Base-by-base conservation (phyloP, 1,140 invertebrate species). In the Ruditapes philippinarum region DNA sequence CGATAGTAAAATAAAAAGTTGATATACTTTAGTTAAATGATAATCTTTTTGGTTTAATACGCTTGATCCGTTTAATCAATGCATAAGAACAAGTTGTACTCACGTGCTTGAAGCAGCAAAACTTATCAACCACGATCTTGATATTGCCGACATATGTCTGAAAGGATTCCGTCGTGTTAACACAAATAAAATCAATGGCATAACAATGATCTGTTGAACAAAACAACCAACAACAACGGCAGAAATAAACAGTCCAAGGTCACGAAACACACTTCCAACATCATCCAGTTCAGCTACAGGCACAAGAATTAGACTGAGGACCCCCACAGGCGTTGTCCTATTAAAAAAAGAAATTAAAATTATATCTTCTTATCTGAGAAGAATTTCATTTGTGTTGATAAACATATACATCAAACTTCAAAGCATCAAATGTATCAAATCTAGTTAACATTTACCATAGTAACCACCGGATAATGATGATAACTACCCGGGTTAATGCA, bases 301-400 rank as follows among this genome's bases (percentile, higher is more conserved):
- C 22, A 98, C 98, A 68, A 98, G 97, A 90, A 99, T 99, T 25
- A 99, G 97, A 84, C 98, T 99, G 89, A 98, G 97, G 81, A 99
- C 98, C 42, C 98, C 98, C 28, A 99, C 92, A 0, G 98, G 98
- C 0, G 98, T 98, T 87, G 98, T 96, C 97, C 97, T 97, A 93
- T 28, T 92, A 74, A 4, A 57, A 78, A 76, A 25, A 42, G 42
- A 14, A 45, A 45, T 45, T 45, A 45, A 7, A 7, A 45, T 14
- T 7, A 45, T 45, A 7, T 45, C 14, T 7, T 7, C 5, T 45
- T 45, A 45, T 45, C 14, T 45, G 14, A 7, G 5, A 45, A 45
- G 42, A 45, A n/a, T 45, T 45, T 45, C 42, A 7, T 45, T 45
- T 14, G 42, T 14, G 5, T 7, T 45, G 42, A n/a, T 45, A 45